phyloP scores from a whole-genome alignment of 2,797 vertebrate genomes.

The Chaunax sp. region DNA sequence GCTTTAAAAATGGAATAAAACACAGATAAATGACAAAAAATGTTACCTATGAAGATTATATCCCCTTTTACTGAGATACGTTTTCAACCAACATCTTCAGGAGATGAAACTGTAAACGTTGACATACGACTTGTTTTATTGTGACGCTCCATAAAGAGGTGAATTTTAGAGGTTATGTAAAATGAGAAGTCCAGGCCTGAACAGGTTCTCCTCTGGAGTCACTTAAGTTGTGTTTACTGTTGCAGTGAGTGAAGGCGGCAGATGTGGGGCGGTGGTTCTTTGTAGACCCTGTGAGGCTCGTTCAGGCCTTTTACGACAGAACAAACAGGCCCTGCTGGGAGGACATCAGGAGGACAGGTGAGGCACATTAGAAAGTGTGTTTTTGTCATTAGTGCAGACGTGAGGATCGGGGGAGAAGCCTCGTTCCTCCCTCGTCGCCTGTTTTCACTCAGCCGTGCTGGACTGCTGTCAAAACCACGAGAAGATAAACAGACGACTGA shows the following conservation, averaged over 20 bases:
- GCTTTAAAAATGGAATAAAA: no score
- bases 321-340: constrained; percentile 64
- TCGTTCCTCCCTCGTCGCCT: background rate
- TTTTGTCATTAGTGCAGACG: constrained; percentile 68
- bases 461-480: constrained; percentile 30
- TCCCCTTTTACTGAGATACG: no score
- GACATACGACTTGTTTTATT: no score
- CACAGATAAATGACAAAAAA: no score
- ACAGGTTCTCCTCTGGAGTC: no score
- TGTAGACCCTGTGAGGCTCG: constrained; percentile 24
- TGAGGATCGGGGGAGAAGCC: constrained; percentile 28
- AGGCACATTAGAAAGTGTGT: constrained; percentile 65
- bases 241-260: background rate
- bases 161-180: no score
- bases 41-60: no score
- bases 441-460: constrained; percentile 37
- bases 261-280: constrained; percentile 1
- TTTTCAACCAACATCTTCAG: no score
- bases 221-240: no score
- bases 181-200: no score
- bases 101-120: no score
- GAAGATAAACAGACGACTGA: constrained; percentile 36
- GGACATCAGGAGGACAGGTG: constrained; percentile 63
- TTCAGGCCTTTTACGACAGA: constrained; percentile 51
- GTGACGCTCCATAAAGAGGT: no score